Percentiles rank a stretch among this genome's conserved stretches.
phyloP scores from a whole-genome alignment of 1,140 invertebrate species.

The Bombus affinis region DNA sequence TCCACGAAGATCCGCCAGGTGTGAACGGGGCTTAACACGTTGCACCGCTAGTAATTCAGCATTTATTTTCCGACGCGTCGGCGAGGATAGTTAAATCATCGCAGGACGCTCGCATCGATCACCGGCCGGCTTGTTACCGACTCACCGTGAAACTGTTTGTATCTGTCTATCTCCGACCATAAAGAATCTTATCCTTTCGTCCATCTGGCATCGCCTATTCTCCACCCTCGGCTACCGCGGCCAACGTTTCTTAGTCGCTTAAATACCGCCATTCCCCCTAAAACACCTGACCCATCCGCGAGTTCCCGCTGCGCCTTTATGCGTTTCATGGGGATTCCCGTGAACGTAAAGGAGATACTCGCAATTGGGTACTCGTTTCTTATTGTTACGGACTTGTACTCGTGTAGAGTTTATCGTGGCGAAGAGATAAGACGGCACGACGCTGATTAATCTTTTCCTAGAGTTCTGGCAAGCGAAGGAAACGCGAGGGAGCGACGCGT shows the following conservation, averaged over 20 bases:
- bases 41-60: constrained; percentile 33
- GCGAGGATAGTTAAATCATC: constrained; percentile 51
- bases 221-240: not conserved
- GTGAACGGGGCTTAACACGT: not conserved
- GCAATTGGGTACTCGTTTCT: not conserved
- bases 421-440: not conserved
- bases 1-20: not conserved
- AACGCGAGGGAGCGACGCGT: not conserved
- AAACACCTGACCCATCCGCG: constrained; percentile 5
- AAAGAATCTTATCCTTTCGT: constrained; percentile 57
- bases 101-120: constrained; percentile 44
- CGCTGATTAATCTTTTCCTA: constrained; percentile 14
- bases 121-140: constrained; percentile 39
- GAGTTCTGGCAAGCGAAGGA: not conserved
- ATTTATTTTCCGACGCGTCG: constrained; percentile 22
- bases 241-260: constrained; percentile 23
- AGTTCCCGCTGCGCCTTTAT: constrained; percentile 17
- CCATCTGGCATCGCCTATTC: constrained; percentile 34
- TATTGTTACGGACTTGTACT: constrained; percentile 1
- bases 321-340: not conserved
- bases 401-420: not conserved
- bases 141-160: constrained; percentile 51
- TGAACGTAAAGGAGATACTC: not conserved
- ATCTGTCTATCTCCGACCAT: constrained; percentile 51
- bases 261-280: constrained; percentile 24